Evolutionary conservation across 2,888 invertebrate species (phyloP).

Genomic region (Nephrotoma guestfalica): DNA sequence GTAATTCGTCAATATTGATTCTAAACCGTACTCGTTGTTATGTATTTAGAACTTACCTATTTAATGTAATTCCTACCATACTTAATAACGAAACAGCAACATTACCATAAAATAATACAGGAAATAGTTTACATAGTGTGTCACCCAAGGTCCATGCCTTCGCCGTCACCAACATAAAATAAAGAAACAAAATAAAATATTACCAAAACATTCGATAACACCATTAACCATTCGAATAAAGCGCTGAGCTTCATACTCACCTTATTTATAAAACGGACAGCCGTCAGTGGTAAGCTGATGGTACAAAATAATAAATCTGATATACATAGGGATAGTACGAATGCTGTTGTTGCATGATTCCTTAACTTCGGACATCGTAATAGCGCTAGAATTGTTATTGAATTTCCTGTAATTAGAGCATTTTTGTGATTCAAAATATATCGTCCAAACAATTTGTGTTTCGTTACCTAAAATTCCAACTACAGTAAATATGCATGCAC

Average conservation of each 20-base stretch:
- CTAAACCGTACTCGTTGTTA: neutral
- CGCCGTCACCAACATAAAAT: neutral
- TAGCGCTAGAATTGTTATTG: constrained; percentile 65
- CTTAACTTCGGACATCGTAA: constrained; percentile 63
- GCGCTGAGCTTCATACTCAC: constrained; percentile 18
- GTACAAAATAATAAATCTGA: constrained; percentile 76
- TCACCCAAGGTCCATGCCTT: constrained; percentile 63
- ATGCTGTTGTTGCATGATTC: constrained; percentile 73
- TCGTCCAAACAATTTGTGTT: neutral
- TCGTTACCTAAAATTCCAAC: constrained; percentile 62
- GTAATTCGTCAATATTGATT: neutral
- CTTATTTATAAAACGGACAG: constrained; percentile 66
- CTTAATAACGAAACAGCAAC: constrained; percentile 75
- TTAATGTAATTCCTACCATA: constrained; percentile 81
- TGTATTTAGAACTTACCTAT: constrained; percentile 44
- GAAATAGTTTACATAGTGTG: constrained; percentile 66
- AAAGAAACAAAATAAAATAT: neutral
- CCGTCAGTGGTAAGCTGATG: constrained; percentile 71
- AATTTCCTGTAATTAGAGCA: constrained; percentile 49
- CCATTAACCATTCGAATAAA: neutral
- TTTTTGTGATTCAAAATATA: neutral
- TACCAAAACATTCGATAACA: neutral
- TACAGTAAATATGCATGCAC: constrained; percentile 64
- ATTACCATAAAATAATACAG: constrained; percentile 79
- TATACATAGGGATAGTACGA: constrained; percentile 71